Conservation (phyloP, 37 sponge, comb jelly and placozoan species). For the Haliclona indistincta region DNA sequence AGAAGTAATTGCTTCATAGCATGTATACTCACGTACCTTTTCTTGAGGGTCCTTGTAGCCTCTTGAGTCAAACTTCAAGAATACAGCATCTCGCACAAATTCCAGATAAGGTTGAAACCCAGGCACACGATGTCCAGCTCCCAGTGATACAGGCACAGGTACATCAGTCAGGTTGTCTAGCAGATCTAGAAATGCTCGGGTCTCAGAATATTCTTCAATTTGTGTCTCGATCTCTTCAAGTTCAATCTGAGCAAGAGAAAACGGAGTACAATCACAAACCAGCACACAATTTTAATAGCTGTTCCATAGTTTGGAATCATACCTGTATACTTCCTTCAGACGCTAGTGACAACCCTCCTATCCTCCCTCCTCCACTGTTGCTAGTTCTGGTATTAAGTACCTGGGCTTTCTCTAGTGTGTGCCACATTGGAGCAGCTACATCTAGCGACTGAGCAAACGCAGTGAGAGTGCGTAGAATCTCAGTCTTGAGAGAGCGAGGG, state of each 20-base stretch:
- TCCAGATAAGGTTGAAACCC: conserved; percentile 90
- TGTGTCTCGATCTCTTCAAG: conserved; percentile 94
- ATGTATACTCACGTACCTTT: conserved; percentile 63
- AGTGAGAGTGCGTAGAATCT: conserved; percentile 77
- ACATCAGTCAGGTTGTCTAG: conserved; percentile 74
- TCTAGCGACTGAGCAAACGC: conserved; percentile 85
- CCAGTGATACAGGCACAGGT: conserved; percentile 81
- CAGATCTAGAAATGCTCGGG: conserved; percentile 89
- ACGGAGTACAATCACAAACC: conserved; percentile 8
- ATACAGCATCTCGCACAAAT: conserved; percentile 84
- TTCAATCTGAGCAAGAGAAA: conserved; percentile 77
- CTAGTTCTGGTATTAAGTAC: conserved; percentile 41
- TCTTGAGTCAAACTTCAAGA: conserved; percentile 84
- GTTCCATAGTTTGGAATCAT: not conserved
- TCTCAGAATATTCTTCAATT: conserved; percentile 86
- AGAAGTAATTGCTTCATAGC: not conserved
- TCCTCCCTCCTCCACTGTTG: not conserved
- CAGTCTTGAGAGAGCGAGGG: conserved; percentile 83
- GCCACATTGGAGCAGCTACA: conserved; percentile 82
- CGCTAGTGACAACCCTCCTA: conserved; percentile 1
- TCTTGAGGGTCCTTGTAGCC: conserved; percentile 77
- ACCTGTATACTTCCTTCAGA: conserved; percentile 74
- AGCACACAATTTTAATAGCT: not conserved
- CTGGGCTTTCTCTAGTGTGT: conserved; percentile 70
- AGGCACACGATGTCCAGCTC: conserved; percentile 69